Evolutionary conservation across 1,140 invertebrate genomes (phyloP), one percentile per base, ranked within the genome.

Genomic region (Drosophila albomicans): DNA sequence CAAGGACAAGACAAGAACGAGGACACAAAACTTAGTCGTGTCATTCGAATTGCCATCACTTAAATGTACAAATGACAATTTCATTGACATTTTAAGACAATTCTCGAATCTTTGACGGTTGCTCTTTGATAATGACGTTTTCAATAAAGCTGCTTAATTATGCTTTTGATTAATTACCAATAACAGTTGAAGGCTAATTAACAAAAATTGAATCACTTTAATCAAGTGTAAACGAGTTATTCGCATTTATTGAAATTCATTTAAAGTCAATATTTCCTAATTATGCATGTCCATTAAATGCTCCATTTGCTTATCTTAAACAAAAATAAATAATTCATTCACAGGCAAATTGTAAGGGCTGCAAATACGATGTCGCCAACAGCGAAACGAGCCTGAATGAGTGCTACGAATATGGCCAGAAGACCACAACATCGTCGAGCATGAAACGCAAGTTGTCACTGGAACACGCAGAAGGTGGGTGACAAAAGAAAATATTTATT

Each of bases 321-420:
- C 41, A 43, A 43, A n/a, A 43, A 13, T n/a, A 43, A 54, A 35
- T 8, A 5, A 32, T 35, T 54, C 6, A 35, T 13, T 54, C 32
- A 2, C 45, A 87, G 82, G 63, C 73, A 4, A 91, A 80, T 48
- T 92, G 91, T 77, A 92, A 84, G 49, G 69, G 76, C 65, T 92
- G 91, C 63, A 91, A 91, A 67, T 92, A 92, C 63, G 91, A 92
- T 73, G 78, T 74, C 51, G 70, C 91, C 56, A 82, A 78, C 64
- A 78, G 73, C 8, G 91, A 91, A 48, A 84, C 87, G 13, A 91
- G 77, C 52, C 70, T 91, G 5, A 89, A 78, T 5, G 82, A 87
- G 25, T 75, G 75, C 73, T 90, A 90, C 16, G 86, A 92, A 38
- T 92, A 87, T 59, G 80, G 80, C 43, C 79, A 79, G 10, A 70